Conservation (phyloP, 2,113 vertebrate genomes). For the Oceanodroma tethys region DNA sequence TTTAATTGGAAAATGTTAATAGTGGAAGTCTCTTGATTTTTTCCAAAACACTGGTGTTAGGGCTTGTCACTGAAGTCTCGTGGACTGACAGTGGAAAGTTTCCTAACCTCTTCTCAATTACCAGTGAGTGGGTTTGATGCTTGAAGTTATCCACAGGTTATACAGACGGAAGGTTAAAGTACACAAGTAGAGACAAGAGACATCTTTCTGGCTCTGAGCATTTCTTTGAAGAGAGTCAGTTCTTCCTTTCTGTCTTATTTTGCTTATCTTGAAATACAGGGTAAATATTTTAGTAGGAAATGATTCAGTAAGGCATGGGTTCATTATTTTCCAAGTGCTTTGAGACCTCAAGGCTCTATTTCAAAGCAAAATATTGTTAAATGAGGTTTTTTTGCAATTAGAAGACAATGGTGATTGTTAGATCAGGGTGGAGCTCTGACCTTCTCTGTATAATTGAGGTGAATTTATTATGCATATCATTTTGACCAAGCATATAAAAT, state of each 20-base stretch:
- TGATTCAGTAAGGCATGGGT: neutral
- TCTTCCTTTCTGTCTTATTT: constrained; percentile 29
- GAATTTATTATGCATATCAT: neutral
- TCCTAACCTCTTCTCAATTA: constrained; percentile 35
- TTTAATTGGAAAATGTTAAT: neutral
- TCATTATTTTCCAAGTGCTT: constrained; percentile 6
- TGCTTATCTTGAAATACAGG: constrained; percentile 17
- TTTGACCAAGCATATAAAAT: neutral
- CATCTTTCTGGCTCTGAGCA: neutral
- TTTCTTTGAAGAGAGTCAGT: constrained; percentile 30
- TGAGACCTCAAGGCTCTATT: neutral
- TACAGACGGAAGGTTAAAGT: constrained; percentile 38
- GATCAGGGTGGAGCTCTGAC: neutral
- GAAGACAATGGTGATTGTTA: neutral
- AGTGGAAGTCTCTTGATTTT: neutral
- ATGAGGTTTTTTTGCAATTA: neutral
- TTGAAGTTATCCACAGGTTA: constrained; percentile 41
- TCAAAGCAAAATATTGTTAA: neutral
- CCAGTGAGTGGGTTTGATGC: constrained; percentile 24
- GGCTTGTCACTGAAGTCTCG: neutral
- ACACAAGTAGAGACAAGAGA: neutral
- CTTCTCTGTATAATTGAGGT: neutral
- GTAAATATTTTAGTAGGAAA: constrained; percentile 45
- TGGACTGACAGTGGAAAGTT: constrained; percentile 7
- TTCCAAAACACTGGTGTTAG: neutral